A percentile compares a stretch with the other conserved stretches of the same genome.
phyloP scores from a whole-genome alignment of 2,797 vertebrate genomes.

The Oryzias sinensis region DNA sequence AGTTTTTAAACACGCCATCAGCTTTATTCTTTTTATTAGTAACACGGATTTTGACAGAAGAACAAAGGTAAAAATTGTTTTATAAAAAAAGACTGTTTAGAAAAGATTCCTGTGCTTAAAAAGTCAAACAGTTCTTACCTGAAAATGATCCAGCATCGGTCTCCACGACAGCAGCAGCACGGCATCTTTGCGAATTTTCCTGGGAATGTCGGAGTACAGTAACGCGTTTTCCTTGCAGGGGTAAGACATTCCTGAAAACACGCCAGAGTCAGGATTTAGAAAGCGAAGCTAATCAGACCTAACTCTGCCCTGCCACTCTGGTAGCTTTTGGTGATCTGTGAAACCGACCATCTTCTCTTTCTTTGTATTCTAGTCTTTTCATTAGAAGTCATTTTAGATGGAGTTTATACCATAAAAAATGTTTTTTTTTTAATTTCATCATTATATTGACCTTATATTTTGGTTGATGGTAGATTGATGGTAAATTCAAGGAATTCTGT shows the following conservation, averaged over 20 bases:
- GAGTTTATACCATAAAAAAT: too few species aligned
- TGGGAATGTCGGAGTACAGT: constrained; percentile 95
- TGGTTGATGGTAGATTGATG: too few species aligned
- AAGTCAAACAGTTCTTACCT: constrained; percentile 62
- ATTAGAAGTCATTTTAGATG: not conserved
- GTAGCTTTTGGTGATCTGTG: not conserved
- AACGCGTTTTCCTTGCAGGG: constrained; percentile 92
- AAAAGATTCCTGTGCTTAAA: not conserved
- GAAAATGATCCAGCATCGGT: constrained; percentile 92
- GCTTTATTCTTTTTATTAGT: not conserved
- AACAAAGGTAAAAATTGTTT: not conserved
- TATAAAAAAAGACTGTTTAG: not conserved
- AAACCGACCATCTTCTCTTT: not conserved
- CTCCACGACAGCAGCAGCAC: constrained; percentile 91
- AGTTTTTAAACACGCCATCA: not conserved
- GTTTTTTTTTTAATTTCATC: too few species aligned
- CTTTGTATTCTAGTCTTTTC: not conserved
- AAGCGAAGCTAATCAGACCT: not conserved
- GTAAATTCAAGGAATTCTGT: too few species aligned
- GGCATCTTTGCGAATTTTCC: constrained; percentile 91
- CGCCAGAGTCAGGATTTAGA: not conserved
- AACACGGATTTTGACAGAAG: not conserved
- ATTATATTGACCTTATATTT: too few species aligned
- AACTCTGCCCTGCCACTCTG: too few species aligned
- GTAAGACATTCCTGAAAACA: constrained; percentile 88